phyloP scores from a whole-genome alignment of 2,888 invertebrate species.

The Serripes groenlandicus region DNA sequence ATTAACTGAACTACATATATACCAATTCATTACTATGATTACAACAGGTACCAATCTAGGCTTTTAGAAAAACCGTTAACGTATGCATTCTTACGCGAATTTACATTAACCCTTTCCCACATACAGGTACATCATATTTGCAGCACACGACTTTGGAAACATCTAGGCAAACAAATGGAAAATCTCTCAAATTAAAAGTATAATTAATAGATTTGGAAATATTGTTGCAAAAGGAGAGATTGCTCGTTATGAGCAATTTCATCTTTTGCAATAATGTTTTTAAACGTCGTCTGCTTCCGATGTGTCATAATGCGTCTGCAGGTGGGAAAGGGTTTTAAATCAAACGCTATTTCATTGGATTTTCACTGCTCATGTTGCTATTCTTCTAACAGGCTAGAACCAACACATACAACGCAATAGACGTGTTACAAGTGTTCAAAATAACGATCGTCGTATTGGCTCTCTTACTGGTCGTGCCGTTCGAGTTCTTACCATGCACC shows the following conservation, averaged over 20 bases:
- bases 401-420: constrained; percentile 40
- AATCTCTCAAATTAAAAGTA: no score
- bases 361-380: not conserved
- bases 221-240: not conserved
- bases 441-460: constrained; percentile 39
- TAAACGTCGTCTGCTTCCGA: not conserved
- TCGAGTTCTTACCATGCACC: constrained; percentile 37
- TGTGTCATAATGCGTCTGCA: not conserved
- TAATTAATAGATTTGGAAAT: not conserved
- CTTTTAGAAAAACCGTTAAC: no score
- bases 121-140: no score
- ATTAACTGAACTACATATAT: no score
- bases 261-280: no score
- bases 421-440: constrained; percentile 48
- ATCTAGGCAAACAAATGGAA: no score
- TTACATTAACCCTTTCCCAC: no score
- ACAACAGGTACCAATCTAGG: no score
- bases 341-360: not conserved
- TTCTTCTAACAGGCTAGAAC: constrained; percentile 39
- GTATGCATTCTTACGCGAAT: no score
- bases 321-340: not conserved
- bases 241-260: no score
- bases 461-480: constrained; percentile 21
- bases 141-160: no score
- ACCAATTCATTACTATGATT: no score